Evolutionary conservation across 2,113 vertebrate species (phyloP).

Genomic region (Psophia crepitans): DNA sequence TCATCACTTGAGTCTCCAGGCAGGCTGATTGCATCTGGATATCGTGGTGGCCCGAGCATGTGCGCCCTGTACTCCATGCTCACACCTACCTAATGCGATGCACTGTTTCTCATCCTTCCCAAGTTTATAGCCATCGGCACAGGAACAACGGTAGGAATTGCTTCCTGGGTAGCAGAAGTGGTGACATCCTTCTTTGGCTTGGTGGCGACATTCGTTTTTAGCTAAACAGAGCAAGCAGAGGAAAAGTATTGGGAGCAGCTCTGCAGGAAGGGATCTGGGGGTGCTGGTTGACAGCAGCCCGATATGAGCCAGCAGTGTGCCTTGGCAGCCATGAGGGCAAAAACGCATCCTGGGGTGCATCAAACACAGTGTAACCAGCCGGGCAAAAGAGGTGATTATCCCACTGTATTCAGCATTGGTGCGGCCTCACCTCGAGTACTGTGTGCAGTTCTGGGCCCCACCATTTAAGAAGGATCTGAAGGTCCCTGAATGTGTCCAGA

Average conservation of each 20-base stretch:
- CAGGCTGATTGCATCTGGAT: neutral
- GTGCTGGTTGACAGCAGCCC: too few species aligned
- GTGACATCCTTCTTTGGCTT: conserved; percentile 78
- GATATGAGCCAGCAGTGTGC: too few species aligned
- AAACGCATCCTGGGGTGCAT: too few species aligned
- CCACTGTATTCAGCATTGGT: too few species aligned
- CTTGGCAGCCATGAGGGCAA: too few species aligned
- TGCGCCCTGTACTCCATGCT: neutral
- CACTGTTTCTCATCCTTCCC: conserved; percentile 78
- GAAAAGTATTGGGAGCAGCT: neutral
- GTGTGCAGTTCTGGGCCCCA: too few species aligned
- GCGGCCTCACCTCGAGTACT: too few species aligned
- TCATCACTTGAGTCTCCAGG: neutral
- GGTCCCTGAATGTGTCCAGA: too few species aligned
- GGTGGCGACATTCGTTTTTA: conserved; percentile 74
- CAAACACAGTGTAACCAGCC: too few species aligned
- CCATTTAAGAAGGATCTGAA: too few species aligned
- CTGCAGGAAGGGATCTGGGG: too few species aligned
- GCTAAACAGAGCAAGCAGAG: conserved; percentile 55
- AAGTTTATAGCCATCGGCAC: conserved; percentile 79
- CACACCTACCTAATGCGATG: conserved; percentile 73
- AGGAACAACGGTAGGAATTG: conserved; percentile 77
- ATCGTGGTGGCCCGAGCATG: neutral
- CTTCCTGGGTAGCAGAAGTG: conserved; percentile 81
- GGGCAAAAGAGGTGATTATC: too few species aligned